Conservation (phyloP, 2,113 vertebrate species). For the Pomatorhinus ruficollis region DNA sequence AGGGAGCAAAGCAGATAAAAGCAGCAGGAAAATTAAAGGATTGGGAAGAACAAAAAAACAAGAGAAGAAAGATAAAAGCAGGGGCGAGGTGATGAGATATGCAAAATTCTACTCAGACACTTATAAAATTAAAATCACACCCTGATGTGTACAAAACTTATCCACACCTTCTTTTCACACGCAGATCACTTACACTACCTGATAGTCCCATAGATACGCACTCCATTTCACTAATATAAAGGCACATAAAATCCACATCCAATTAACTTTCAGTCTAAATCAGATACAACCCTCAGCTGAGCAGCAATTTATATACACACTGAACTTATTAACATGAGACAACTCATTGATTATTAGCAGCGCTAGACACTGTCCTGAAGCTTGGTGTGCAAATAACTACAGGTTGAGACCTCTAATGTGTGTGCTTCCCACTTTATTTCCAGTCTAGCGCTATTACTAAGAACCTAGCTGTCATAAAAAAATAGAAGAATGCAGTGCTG, state of each 20-base stretch:
- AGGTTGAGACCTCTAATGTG: background rate
- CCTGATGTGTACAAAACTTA: constrained; percentile 46
- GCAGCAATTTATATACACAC: background rate
- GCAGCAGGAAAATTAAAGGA: constrained; percentile 40
- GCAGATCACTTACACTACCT: background rate
- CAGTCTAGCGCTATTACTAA: background rate
- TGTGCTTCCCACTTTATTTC: background rate
- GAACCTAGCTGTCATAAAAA: background rate
- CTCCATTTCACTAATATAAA: constrained; percentile 8
- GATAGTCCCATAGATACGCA: constrained; percentile 11
- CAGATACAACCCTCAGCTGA: background rate
- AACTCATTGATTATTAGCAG: background rate
- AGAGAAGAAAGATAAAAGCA: constrained; percentile 51
- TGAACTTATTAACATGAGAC: background rate
- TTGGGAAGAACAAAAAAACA: constrained; percentile 39
- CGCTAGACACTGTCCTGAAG: background rate
- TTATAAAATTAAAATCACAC: constrained; percentile 52
- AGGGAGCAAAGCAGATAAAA: constrained; percentile 46
- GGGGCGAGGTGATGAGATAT: constrained; percentile 42
- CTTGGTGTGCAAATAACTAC: background rate
- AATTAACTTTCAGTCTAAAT: constrained; percentile 32
- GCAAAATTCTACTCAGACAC: constrained; percentile 48
- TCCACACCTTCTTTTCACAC: constrained; percentile 5
- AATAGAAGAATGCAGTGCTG: background rate
- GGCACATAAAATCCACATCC: background rate